phyloP scores from a whole-genome alignment of 2,888 invertebrate genomes.

The Chaetogeoica ovagalla region DNA sequence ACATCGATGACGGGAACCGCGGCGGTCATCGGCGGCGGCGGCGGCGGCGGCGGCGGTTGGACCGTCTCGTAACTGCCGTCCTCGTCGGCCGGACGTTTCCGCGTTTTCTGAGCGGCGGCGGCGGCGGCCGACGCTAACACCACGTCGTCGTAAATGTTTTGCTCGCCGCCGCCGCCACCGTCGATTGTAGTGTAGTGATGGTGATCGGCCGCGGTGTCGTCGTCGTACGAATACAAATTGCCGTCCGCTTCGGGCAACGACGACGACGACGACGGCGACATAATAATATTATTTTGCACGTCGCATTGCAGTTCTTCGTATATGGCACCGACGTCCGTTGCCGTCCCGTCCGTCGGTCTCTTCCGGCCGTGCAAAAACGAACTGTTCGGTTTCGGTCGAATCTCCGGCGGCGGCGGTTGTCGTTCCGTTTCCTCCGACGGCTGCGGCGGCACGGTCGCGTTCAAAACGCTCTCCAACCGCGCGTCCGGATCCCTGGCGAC shows the following conservation, averaged over 20 bases:
- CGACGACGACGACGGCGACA: no score
- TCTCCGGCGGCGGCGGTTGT: not conserved
- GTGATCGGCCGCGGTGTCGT: not conserved
- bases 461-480: slow-evolving; percentile 50
- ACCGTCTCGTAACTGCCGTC: slow-evolving; percentile 37
- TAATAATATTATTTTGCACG: not conserved
- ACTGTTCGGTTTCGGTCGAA: slow-evolving; percentile 35
- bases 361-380: slow-evolving; percentile 48
- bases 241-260: slow-evolving; percentile 5
- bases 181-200: slow-evolving; percentile 42
- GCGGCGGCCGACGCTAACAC: not conserved
- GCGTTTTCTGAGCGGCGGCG: not conserved
- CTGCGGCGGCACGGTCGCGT: not conserved
- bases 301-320: slow-evolving; percentile 35
- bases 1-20: no score
- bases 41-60: not conserved
- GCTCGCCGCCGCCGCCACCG: slow-evolving; percentile 3
- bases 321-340: slow-evolving; percentile 2
- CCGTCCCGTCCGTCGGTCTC: not conserved
- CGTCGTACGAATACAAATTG: slow-evolving; percentile 1
- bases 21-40: not conserved
- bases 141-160: slow-evolving; percentile 34
- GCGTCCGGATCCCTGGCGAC: slow-evolving; percentile 50
- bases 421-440: not conserved
- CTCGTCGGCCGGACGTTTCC: slow-evolving; percentile 13